These are phyloP conservation scores for Clistopyga incitator DNA, from an alignment of 2,888 invertebrate genomes.

Conservation along the genomic window DNA sequence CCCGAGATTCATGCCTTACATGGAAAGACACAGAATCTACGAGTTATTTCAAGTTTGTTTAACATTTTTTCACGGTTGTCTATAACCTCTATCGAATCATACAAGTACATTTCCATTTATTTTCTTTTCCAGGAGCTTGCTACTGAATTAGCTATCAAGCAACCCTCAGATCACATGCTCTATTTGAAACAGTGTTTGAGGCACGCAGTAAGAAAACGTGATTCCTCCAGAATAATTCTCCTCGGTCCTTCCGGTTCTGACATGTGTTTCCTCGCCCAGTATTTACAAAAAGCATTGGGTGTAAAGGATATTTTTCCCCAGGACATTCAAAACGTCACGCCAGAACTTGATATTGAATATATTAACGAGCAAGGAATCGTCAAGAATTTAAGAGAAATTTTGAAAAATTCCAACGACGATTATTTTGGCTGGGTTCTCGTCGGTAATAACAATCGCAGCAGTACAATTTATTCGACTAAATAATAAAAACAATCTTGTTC, in stretches of 20 bases:
- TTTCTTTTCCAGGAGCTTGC: conserved; percentile 85
- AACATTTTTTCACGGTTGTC: background rate
- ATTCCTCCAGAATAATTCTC: conserved; percentile 86
- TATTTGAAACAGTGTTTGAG: conserved; percentile 87
- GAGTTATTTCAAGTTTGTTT: conserved; percentile 87
- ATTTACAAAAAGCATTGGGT: conserved; percentile 71
- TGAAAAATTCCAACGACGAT: conserved; percentile 77
- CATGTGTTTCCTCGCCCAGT: conserved; percentile 71
- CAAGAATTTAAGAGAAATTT: conserved; percentile 77
- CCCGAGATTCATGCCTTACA: conserved; percentile 86
- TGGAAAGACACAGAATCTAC: conserved; percentile 88
- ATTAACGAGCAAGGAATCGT: conserved; percentile 75
- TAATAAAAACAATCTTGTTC: background rate
- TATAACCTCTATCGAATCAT: conserved; percentile 30
- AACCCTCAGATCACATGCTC: conserved; percentile 88
- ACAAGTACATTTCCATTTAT: background rate
- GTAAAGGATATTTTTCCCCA: conserved; percentile 61
- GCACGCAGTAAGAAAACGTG: conserved; percentile 85
- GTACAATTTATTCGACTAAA: background rate
- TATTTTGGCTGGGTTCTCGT: conserved; percentile 82
- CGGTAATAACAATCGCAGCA: conserved; percentile 73
- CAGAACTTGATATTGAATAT: conserved; percentile 51
- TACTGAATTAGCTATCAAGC: conserved; percentile 86
- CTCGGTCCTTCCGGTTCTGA: conserved; percentile 85
- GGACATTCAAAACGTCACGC: conserved; percentile 58